Evolutionary conservation across 2,888 invertebrate species (phyloP).

Genomic region (Hymenopus coronatus): DNA sequence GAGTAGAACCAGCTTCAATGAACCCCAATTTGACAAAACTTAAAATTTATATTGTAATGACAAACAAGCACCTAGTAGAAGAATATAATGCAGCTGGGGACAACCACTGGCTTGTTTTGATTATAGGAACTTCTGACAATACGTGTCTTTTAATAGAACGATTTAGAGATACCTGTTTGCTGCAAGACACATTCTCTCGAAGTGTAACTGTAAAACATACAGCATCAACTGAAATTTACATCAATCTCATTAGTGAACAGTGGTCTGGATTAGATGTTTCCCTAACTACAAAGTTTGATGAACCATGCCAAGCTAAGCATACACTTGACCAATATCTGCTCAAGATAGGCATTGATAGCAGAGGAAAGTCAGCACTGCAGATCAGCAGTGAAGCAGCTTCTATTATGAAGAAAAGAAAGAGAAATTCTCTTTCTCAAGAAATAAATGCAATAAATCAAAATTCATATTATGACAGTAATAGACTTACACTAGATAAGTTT

Average conservation of each 20-base stretch:
- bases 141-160: constrained; percentile 55
- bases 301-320: neutral
- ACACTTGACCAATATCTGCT: neutral
- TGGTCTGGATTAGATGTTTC: constrained; percentile 44
- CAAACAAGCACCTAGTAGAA: constrained; percentile 51
- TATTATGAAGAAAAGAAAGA: neutral
- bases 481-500: constrained; percentile 2
- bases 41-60: constrained; percentile 43
- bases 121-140: constrained; percentile 66
- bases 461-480: neutral
- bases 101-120: constrained; percentile 55
- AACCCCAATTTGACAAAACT: constrained; percentile 31
- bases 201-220: constrained; percentile 48
- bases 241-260: constrained; percentile 58
- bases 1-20: constrained; percentile 34
- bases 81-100: constrained; percentile 53
- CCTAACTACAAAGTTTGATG: neutral
- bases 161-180: constrained; percentile 21
- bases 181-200: constrained; percentile 1
- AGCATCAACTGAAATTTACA: constrained; percentile 49
- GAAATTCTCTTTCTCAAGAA: neutral
- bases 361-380: neutral
- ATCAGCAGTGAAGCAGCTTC: neutral
- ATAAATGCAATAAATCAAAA: neutral
- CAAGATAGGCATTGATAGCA: neutral